These are phyloP conservation scores for Callaeas wilsoni DNA, from an alignment of 2,113 vertebrate species.

Conservation along the genomic window DNA sequence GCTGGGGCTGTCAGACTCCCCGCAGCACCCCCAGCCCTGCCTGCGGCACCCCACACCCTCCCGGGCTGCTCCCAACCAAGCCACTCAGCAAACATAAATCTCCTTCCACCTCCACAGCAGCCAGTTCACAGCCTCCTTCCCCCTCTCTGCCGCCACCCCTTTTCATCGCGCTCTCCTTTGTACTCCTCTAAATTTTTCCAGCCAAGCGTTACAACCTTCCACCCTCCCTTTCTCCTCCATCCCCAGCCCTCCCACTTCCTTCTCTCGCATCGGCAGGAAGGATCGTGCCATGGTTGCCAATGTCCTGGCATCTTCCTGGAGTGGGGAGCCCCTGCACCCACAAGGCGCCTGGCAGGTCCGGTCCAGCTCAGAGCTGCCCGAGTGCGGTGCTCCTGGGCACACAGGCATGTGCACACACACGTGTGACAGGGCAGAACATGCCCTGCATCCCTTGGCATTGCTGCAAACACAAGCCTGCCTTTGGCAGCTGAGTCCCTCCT, in stretches of 20 bases:
- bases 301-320: background rate
- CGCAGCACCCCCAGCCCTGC: background rate
- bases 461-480: background rate
- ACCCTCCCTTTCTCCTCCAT: background rate
- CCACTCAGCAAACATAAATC: background rate
- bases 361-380: background rate
- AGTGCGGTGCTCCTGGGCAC: rapidly evolving
- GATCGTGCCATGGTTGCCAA: background rate
- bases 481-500: background rate
- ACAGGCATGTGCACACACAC: rapidly evolving
- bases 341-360: rapidly evolving
- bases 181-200: background rate
- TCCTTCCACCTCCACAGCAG: background rate
- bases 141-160: background rate
- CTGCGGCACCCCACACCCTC: background rate
- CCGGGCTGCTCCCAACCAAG: background rate
- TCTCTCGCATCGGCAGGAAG: background rate
- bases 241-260: background rate
- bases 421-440: rapidly evolving
- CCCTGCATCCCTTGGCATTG: background rate
- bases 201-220: background rate
- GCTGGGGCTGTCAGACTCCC: background rate
- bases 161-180: background rate
- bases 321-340: rapidly evolving
- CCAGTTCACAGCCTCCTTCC: background rate